phyloP scores from a whole-genome alignment of 2,113 vertebrate genomes.

The Struthio camelus region DNA sequence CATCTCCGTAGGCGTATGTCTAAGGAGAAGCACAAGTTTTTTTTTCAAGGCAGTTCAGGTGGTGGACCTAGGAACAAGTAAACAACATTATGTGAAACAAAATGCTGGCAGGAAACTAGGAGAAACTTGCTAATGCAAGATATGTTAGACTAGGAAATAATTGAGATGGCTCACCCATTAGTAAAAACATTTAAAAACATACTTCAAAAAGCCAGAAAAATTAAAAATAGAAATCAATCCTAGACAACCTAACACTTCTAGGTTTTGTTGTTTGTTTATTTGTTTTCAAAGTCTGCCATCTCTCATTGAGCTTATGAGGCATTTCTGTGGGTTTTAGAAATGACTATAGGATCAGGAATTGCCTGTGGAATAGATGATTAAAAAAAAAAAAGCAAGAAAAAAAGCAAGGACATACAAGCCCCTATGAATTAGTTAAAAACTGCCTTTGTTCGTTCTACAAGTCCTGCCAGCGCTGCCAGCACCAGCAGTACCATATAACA shows the following conservation, averaged over 20 bases:
- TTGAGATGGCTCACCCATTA: background rate
- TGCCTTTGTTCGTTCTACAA: background rate
- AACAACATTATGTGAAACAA: background rate
- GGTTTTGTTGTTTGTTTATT: background rate
- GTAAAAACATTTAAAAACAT: background rate
- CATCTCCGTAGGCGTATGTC: background rate
- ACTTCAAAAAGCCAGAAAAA: background rate
- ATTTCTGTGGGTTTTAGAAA: background rate
- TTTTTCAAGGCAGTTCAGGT: background rate
- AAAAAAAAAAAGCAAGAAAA: background rate
- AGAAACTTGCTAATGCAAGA: background rate
- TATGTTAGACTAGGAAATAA: background rate
- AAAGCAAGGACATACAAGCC: background rate
- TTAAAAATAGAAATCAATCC: background rate
- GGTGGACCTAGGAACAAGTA: background rate
- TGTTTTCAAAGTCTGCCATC: background rate
- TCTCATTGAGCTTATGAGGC: background rate
- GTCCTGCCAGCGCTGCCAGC: background rate
- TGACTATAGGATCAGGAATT: background rate
- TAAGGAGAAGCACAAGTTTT: background rate
- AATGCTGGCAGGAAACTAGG: background rate
- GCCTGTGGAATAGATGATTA: background rate
- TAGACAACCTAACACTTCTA: background rate
- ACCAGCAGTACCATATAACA: background rate
- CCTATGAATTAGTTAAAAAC: background rate